Conservation (phyloP, 2,113 vertebrate genomes). For the Puntigrus tetrazona region DNA sequence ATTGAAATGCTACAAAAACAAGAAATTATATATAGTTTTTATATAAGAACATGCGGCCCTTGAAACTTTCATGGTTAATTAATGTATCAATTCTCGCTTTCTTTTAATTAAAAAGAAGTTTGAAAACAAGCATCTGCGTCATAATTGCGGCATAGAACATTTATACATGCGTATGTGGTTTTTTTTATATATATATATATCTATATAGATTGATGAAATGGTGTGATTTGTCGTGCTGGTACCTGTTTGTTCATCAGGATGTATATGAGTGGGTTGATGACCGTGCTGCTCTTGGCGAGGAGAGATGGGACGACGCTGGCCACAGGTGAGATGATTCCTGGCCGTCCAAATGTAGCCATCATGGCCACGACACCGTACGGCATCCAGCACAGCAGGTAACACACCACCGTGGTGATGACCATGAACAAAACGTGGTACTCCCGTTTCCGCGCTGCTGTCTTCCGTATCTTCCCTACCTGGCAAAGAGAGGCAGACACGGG, state of each 20-base stretch:
- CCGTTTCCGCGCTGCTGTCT: constrained; percentile 75
- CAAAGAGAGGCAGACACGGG: background rate
- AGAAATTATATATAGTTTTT: too few relatives aligned
- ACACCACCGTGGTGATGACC: constrained; percentile 81
- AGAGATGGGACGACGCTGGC: constrained; percentile 81
- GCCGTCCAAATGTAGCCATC: constrained; percentile 81
- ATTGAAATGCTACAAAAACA: too few relatives aligned
- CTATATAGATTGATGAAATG: background rate
- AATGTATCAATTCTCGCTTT: too few relatives aligned
- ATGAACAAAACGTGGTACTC: constrained; percentile 83
- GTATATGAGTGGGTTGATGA: constrained; percentile 86
- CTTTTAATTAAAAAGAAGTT: too few relatives aligned
- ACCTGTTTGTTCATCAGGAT: constrained; percentile 82
- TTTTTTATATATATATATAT: too few relatives aligned
- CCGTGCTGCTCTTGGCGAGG: constrained; percentile 86
- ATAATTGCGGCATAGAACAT: too few relatives aligned
- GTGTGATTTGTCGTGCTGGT: background rate
- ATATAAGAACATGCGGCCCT: too few relatives aligned
- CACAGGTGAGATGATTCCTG: constrained; percentile 76
- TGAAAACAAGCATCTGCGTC: too few relatives aligned
- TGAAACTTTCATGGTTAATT: too few relatives aligned
- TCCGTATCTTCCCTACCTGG: constrained; percentile 82
- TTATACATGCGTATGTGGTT: too few relatives aligned
- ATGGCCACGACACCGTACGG: constrained; percentile 82
- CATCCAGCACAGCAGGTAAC: constrained; percentile 83